phyloP scores from a whole-genome alignment of 2,888 invertebrate genomes.

The Omphaloscelis lunosa region DNA sequence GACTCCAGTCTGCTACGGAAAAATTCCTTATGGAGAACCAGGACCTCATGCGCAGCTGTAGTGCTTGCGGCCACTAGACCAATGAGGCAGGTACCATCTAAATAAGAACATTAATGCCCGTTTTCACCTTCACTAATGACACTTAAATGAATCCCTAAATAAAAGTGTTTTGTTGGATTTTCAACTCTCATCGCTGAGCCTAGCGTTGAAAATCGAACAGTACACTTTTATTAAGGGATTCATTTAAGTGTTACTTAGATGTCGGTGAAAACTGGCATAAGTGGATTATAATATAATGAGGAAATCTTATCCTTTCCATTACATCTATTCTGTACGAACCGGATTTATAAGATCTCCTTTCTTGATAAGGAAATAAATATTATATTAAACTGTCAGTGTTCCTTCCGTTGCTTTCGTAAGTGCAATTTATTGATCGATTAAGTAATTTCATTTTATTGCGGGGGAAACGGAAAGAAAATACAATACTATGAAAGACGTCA shows the following conservation, averaged over 20 bases:
- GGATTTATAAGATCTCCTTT: conserved; percentile 8
- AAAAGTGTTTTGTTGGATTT: too few species aligned
- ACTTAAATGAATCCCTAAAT: too few species aligned
- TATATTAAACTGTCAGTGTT: conserved; percentile 7
- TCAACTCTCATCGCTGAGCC: too few species aligned
- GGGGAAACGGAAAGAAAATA: conserved; percentile 28
- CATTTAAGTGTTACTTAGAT: too few species aligned
- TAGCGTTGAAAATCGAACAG: too few species aligned
- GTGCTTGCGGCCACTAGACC: neutral
- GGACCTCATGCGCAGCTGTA: neutral
- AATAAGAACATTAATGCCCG: neutral
- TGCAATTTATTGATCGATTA: conserved; percentile 38
- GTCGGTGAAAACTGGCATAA: too few species aligned
- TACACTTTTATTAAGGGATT: too few species aligned
- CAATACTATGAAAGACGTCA: conserved; percentile 2
- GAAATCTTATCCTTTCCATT: conserved; percentile 29
- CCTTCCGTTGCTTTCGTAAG: conserved; percentile 30
- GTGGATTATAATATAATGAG: neutral
- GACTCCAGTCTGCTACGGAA: neutral
- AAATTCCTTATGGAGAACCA: neutral
- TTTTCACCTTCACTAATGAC: too few species aligned
- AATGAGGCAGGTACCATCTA: neutral
- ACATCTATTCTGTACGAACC: neutral
- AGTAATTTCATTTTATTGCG: conserved; percentile 18
- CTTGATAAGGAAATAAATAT: conserved; percentile 29